These are phyloP conservation scores for Drosophila ananassae DNA, from an alignment of 1,140 invertebrate species.

Conservation along the genomic window DNA sequence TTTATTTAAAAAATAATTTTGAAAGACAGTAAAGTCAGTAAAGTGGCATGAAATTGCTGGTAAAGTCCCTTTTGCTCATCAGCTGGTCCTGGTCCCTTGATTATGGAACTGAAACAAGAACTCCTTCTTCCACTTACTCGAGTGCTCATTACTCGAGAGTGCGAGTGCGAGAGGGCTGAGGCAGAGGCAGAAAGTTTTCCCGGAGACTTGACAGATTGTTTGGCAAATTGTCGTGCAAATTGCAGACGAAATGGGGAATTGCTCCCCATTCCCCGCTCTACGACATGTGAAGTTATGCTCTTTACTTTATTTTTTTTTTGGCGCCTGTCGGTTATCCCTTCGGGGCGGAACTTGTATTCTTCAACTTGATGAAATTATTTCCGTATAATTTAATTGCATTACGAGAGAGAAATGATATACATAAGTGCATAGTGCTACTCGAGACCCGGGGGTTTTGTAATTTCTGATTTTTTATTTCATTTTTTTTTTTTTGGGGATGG, in stretches of 20 bases:
- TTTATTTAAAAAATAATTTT: constrained; percentile 2
- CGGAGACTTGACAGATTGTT: constrained; percentile 45
- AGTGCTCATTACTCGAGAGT: constrained; percentile 23
- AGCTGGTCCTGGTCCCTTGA: constrained; percentile 8
- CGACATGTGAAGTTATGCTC: constrained; percentile 21
- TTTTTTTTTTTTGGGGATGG: neutral
- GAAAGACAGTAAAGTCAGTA: neutral
- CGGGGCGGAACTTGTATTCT: constrained; percentile 16
- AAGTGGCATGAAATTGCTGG: neutral
- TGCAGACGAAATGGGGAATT: constrained; percentile 20
- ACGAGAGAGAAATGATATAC: constrained; percentile 53
- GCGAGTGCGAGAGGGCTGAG: neutral
- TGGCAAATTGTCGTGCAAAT: constrained; percentile 50
- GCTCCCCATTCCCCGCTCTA: constrained; percentile 11
- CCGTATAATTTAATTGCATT: constrained; percentile 79
- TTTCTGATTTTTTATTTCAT: neutral
- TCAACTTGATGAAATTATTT: constrained; percentile 79
- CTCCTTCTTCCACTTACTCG: constrained; percentile 10
- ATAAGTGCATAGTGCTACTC: constrained; percentile 51
- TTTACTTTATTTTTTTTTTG: neutral
- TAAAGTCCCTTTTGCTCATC: constrained; percentile 23
- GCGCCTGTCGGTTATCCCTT: constrained; percentile 10
- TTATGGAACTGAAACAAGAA: constrained; percentile 14
- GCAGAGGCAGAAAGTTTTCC: constrained; percentile 25
- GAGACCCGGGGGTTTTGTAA: constrained; percentile 26